Percentiles rank a stretch among this genome's conserved stretches.
phyloP scores from a whole-genome alignment of 2,888 invertebrate species.

The Hoplodrina blanda region DNA sequence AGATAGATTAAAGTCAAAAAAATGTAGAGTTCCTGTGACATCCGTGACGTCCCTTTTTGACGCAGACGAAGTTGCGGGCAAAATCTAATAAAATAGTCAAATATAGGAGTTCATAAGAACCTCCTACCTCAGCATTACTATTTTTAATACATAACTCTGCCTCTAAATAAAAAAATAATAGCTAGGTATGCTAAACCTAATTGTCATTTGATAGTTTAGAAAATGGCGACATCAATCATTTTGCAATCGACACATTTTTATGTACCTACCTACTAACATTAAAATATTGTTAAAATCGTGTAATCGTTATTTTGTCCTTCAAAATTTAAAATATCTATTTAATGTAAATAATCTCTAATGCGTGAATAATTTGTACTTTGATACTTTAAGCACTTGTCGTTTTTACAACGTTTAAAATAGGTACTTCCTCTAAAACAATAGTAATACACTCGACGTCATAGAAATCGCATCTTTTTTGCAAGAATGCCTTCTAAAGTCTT shows the following conservation, averaged over 20 bases:
- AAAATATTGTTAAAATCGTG: slow-evolving; percentile 49
- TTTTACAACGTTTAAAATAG: neutral
- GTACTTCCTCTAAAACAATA: no score
- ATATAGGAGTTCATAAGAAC: neutral
- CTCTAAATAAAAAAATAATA: slow-evolving; percentile 30
- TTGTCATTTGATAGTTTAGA: slow-evolving; percentile 63
- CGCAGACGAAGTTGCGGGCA: no score
- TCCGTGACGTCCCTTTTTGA: no score
- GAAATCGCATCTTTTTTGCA: no score
- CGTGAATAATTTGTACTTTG: slow-evolving; percentile 15
- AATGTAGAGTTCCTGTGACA: no score
- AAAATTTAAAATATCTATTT: slow-evolving; percentile 18
- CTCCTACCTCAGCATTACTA: no score
- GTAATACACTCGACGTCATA: no score
- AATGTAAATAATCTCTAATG: slow-evolving; percentile 33
- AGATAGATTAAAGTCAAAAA: no score
- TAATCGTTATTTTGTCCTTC: slow-evolving; percentile 49
- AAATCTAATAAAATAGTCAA: no score
- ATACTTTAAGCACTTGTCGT: slow-evolving; percentile 1
- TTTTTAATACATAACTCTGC: neutral
- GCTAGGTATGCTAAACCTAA: slow-evolving; percentile 34
- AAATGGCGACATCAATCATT: slow-evolving; percentile 59
- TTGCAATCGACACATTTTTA: slow-evolving; percentile 60
- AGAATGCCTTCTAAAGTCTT: no score
- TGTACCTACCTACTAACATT: slow-evolving; percentile 42